Evolutionary conservation across 2,113 vertebrate genomes (phyloP).

Genomic region (Pao palembangensis): DNA sequence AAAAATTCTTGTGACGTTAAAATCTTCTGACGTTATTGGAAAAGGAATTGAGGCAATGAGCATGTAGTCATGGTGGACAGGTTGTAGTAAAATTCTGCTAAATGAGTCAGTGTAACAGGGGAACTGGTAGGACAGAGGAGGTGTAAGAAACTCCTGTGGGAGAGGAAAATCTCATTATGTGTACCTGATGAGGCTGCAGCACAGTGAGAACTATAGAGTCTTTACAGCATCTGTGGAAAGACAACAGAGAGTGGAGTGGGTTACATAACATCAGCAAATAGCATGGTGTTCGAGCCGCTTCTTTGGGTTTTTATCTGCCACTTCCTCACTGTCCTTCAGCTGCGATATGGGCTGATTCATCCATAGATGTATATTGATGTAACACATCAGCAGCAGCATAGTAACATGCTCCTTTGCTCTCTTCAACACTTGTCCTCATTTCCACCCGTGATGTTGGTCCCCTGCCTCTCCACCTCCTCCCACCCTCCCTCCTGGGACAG

Average conservation of each 20-base stretch:
- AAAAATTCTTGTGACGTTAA: conserved; percentile 3
- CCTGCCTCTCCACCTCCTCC: conserved; percentile 7
- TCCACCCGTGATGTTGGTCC: conserved; percentile 21
- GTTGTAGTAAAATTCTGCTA: conserved; percentile 15
- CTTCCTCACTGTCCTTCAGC: conserved; percentile 48
- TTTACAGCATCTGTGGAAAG: conserved; percentile 84
- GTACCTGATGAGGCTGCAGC: conserved; percentile 94
- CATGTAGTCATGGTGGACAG: conserved; percentile 4
- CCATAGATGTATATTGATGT: conserved; percentile 47
- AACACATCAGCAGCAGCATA: conserved; percentile 19
- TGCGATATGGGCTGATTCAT: conserved; percentile 53
- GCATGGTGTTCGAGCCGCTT: conserved; percentile 41
- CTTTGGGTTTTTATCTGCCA: conserved; percentile 42
- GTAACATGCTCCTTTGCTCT: conserved; percentile 33
- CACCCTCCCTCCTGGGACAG: conserved; percentile 71
- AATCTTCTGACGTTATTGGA: too few relatives aligned
- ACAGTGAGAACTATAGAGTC: conserved; percentile 92
- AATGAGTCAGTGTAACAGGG: conserved; percentile 26
- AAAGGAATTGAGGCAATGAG: not conserved
- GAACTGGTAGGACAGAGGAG: conserved; percentile 21
- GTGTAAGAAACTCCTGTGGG: conserved; percentile 28
- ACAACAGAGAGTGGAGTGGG: conserved; percentile 62
- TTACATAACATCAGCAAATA: conserved; percentile 54
- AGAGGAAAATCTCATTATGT: conserved; percentile 47
- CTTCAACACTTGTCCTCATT: conserved; percentile 22